Evolutionary conservation across 2,888 invertebrate genomes (phyloP).

Genomic region (Parnassius mnemosyne): DNA sequence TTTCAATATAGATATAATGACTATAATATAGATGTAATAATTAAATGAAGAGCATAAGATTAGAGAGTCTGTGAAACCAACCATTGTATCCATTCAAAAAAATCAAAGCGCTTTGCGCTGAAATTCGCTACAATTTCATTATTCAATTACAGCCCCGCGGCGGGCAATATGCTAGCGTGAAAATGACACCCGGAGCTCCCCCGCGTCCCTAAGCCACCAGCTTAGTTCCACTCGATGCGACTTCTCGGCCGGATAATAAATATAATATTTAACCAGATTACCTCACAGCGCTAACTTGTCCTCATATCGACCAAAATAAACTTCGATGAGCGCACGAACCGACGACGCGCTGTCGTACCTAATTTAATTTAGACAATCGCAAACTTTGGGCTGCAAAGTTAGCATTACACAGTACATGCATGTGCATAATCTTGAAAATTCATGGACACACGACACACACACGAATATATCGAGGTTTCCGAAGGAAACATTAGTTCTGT

Average conservation of each 20-base stretch:
- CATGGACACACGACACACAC: slow-evolving; percentile 30
- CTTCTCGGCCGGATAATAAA: slow-evolving; percentile 54
- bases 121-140: slow-evolving; percentile 65
- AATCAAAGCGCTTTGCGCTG: slow-evolving; percentile 51
- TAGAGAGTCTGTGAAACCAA: no score
- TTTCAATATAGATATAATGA: no score
- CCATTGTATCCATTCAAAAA: slow-evolving; percentile 10
- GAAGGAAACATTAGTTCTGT: slow-evolving; percentile 42
- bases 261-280: slow-evolving; percentile 57
- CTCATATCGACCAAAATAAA: slow-evolving; percentile 60
- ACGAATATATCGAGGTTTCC: slow-evolving; percentile 36
- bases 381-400: slow-evolving; percentile 42
- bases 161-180: slow-evolving; percentile 61
- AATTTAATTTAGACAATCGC: slow-evolving; percentile 61
- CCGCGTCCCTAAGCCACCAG: slow-evolving; percentile 42
- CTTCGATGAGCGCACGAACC: slow-evolving; percentile 31
- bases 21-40: no score
- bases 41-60: no score
- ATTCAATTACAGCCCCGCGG: slow-evolving; percentile 63
- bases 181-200: slow-evolving; percentile 56
- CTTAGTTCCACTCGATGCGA: slow-evolving; percentile 46
- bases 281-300: slow-evolving; percentile 54
- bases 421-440: slow-evolving; percentile 41
- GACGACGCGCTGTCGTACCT: slow-evolving; percentile 37
- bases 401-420: slow-evolving; percentile 37